These are phyloP conservation scores for Lasioglossum albipes DNA, from an alignment of 1,140 invertebrate species.

Conservation along the genomic window DNA sequence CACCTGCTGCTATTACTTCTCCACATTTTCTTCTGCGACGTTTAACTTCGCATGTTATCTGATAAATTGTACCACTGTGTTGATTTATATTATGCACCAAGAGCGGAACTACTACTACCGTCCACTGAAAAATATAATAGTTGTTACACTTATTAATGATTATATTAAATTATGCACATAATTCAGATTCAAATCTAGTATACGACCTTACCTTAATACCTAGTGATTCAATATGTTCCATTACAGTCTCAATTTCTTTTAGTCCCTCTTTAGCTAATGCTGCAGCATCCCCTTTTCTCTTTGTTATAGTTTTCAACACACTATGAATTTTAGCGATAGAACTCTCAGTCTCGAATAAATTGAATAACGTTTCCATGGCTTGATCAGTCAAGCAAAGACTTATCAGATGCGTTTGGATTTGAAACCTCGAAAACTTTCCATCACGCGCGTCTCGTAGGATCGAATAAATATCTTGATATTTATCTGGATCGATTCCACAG, in stretches of 20 bases:
- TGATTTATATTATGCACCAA: slow-evolving; percentile 84
- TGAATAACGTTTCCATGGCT: slow-evolving; percentile 85
- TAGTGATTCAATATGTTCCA: slow-evolving; percentile 84
- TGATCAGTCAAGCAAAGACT: slow-evolving; percentile 86
- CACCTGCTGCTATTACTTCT: slow-evolving; percentile 85
- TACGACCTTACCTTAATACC: slow-evolving; percentile 85
- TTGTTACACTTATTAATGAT: background rate
- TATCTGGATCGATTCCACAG: slow-evolving; percentile 88
- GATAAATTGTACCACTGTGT: slow-evolving; percentile 87
- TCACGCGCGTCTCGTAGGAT: slow-evolving; percentile 84
- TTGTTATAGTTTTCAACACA: slow-evolving; percentile 82
- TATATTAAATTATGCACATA: background rate
- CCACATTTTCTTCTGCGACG: slow-evolving; percentile 81
- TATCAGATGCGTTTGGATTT: slow-evolving; percentile 87
- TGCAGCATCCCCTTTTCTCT: slow-evolving; percentile 84
- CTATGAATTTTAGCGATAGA: slow-evolving; percentile 84
- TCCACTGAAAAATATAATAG: slow-evolving; percentile 77
- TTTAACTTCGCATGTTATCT: slow-evolving; percentile 84
- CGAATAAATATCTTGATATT: slow-evolving; percentile 84
- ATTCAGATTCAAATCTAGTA: background rate
- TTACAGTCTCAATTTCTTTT: slow-evolving; percentile 87
- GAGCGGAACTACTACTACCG: slow-evolving; percentile 83
- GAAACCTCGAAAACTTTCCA: slow-evolving; percentile 84
- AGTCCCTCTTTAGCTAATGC: slow-evolving; percentile 85
- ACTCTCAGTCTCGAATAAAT: slow-evolving; percentile 87